Conservation (phyloP, 2,888 invertebrate species). For the Drosophila rellima region DNA sequence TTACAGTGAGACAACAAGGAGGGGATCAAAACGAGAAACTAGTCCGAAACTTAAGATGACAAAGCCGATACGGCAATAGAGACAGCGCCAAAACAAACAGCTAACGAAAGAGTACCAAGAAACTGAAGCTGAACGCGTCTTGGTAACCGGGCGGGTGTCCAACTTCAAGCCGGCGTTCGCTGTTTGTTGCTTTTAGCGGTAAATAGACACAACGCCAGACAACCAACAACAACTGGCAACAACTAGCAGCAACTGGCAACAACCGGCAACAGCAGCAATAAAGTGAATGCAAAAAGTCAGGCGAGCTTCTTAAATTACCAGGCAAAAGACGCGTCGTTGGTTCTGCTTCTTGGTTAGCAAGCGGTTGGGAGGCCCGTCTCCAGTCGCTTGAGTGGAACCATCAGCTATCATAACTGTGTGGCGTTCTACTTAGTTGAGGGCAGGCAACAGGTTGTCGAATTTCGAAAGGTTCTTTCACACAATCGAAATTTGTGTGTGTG, state of each 20-base stretch:
- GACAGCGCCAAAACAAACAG: constrained; percentile 49
- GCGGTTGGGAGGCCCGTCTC: constrained; percentile 45
- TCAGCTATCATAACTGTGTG: constrained; percentile 58
- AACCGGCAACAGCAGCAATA: constrained; percentile 44
- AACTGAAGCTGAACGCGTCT: constrained; percentile 29
- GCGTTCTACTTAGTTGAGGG: constrained; percentile 53
- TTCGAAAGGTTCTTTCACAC: constrained; percentile 49
- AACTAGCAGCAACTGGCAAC: constrained; percentile 10
- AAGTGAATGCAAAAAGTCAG: constrained; percentile 69
- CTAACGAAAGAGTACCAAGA: constrained; percentile 34
- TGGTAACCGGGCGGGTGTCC: constrained; percentile 34
- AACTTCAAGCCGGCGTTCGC: constrained; percentile 51
- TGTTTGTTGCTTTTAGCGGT: constrained; percentile 78
- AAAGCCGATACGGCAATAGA: constrained; percentile 51
- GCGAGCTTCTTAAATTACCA: constrained; percentile 70
- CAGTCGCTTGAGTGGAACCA: constrained; percentile 60
- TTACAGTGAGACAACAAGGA: constrained; percentile 39
- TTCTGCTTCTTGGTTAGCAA: constrained; percentile 66
- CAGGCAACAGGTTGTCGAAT: constrained; percentile 60
- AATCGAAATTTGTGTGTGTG: constrained; percentile 22
- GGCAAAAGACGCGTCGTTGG: constrained; percentile 53
- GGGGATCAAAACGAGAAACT: constrained; percentile 36
- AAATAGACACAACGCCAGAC: constrained; percentile 59
- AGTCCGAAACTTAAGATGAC: constrained; percentile 63
- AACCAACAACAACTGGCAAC: constrained; percentile 19